phyloP scores from a whole-genome alignment of 2,113 vertebrate genomes.

The Gymnarchus niloticus region DNA sequence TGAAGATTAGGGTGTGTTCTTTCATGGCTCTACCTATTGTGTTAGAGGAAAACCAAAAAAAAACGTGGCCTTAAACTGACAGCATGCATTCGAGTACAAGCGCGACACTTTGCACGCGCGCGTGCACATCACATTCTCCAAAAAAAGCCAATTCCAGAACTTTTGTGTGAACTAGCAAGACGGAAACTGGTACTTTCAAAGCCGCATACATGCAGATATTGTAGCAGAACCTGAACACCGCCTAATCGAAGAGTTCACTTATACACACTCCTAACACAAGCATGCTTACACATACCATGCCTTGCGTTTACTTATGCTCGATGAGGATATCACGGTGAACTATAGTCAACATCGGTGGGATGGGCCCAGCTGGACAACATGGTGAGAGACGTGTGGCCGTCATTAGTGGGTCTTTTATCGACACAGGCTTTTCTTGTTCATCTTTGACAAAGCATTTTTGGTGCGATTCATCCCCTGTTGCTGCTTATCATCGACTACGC shows the following conservation, averaged over 20 bases:
- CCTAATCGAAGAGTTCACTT: not conserved
- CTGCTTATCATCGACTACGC: slow-evolving; percentile 51
- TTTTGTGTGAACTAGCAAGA: too few species aligned
- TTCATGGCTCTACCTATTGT: not conserved
- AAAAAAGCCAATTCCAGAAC: too few species aligned
- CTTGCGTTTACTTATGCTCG: slow-evolving; percentile 51
- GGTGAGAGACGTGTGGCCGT: slow-evolving; percentile 63
- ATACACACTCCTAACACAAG: not conserved
- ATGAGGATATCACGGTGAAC: slow-evolving; percentile 54
- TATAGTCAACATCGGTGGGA: slow-evolving; percentile 49
- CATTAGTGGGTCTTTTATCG: slow-evolving; percentile 51
- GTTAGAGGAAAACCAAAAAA: not conserved
- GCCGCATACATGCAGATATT: not conserved
- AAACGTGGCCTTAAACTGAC: not conserved
- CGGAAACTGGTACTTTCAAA: not conserved
- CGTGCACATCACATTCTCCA: too few species aligned
- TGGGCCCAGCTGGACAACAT: slow-evolving; percentile 51
- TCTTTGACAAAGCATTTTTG: slow-evolving; percentile 51
- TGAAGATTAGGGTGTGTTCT: not conserved
- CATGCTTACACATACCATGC: slow-evolving; percentile 37
- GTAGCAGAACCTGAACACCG: not conserved
- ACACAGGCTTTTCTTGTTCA: slow-evolving; percentile 49
- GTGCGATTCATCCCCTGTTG: slow-evolving; percentile 53
- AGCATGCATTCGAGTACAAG: too few species aligned
- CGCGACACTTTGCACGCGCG: not conserved